These are phyloP conservation scores for Fregata magnificens DNA, from an alignment of 2,113 vertebrate species.

Conservation along the genomic window DNA sequence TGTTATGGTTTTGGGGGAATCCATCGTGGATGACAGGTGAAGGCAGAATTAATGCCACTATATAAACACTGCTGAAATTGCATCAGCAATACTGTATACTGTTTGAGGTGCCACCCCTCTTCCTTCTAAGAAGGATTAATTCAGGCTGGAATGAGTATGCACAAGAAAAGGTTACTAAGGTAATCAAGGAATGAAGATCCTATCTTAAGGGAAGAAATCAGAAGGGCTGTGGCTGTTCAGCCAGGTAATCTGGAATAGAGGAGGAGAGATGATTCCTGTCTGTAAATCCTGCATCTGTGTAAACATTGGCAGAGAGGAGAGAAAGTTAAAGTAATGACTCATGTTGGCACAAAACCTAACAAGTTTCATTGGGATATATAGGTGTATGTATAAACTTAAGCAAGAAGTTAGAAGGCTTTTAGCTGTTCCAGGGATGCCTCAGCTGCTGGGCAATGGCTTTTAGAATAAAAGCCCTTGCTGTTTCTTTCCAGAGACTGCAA, in stretches of 20 bases:
- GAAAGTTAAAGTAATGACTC: background rate
- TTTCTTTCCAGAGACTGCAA: background rate
- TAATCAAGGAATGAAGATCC: background rate
- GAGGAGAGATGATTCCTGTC: background rate
- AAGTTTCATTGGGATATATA: background rate
- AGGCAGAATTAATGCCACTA: background rate
- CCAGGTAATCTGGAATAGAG: background rate
- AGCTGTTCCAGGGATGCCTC: background rate
- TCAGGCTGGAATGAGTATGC: background rate
- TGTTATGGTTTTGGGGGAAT: background rate
- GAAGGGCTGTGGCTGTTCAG: background rate
- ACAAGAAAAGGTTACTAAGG: background rate
- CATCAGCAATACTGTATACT: background rate
- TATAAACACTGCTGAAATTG: background rate
- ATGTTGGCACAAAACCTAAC: background rate
- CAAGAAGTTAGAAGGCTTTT: background rate
- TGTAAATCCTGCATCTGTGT: background rate
- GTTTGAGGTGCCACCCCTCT: background rate
- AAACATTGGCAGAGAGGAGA: background rate
- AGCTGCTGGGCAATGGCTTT: background rate
- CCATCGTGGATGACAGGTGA: background rate
- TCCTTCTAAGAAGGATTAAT: background rate
- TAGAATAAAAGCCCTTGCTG: background rate
- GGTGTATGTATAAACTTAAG: background rate
- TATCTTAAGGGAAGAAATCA: background rate